Base-by-base conservation (phyloP, 2,888 invertebrate species). In the Lithophane socia region DNA sequence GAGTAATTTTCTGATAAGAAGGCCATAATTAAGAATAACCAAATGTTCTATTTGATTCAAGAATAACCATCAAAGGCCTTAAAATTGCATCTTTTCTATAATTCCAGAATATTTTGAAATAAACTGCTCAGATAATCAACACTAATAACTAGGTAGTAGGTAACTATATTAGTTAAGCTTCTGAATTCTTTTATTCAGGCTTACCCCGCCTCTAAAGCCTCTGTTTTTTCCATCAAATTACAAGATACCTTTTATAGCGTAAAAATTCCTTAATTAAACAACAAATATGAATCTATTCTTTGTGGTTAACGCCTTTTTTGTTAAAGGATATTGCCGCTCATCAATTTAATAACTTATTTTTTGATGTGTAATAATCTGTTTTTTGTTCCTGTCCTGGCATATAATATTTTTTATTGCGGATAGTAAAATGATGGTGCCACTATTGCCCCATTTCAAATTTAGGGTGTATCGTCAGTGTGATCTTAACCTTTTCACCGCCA, bases 211-310 rank as follows among this genome's bases (percentile, higher is more conserved):
- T 80, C 81, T 73, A 77, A 58, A 77, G 61, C 73, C 75, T 76
- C 75, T 82, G 83, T 89, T 88, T 84, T 85, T 89, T 84, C 71
- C 42, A 81, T 77, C 76, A 83, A 92, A 93, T 93, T 93, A 92
- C 88, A 91, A 91, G 86, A 90, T 90, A 88, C 91, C 92, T 92
- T 92, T 94, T 94, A 95, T 93, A 94, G 93, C 94, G 95, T 95
- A 93, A 95, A 95, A 95, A 94, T 93, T 92, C 91, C 89, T 94
- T 95, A 95, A 95, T 95, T 95, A 95, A 94, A 95, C 94, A 94
- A 88, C 93, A 94, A 95, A 94, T 94, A 94, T 91, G 91, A 92
- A 91, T 92, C 92, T 88, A 92, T 94, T 94, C 92, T 93, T 93
- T 87, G 92, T 91, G 93, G 93, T 94, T 94, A 94, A 94, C 95